Percentiles rank a stretch among this genome's conserved stretches.
Evolutionary conservation across 2,113 vertebrate species (phyloP).

Genomic region (Phylloscopus whistleri): DNA sequence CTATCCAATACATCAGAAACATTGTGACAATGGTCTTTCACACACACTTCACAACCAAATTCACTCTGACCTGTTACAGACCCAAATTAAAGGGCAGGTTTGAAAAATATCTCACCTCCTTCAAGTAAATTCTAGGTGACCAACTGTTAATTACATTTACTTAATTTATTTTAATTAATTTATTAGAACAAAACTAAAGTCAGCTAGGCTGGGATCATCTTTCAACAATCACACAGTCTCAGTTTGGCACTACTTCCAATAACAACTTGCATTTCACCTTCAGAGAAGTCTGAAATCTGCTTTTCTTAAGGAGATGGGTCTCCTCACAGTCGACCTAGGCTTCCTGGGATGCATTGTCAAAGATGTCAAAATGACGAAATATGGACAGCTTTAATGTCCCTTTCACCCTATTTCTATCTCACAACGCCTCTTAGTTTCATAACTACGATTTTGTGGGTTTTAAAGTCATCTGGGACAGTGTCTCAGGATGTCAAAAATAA

Average conservation of each 20-base stretch:
- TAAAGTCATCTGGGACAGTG: neutral
- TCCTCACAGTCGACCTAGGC: neutral
- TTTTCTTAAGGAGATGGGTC: neutral
- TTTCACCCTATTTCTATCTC: neutral
- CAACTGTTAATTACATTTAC: neutral
- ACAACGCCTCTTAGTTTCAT: neutral
- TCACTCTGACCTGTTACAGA: neutral
- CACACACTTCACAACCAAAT: neutral
- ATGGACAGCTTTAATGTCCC: neutral
- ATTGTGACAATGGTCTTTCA: neutral
- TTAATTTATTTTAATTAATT: neutral
- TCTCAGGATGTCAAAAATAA: neutral
- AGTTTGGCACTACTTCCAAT: rapidly evolving
- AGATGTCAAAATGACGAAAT: neutral
- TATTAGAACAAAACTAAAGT: neutral
- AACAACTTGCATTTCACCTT: neutral
- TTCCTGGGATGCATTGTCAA: neutral
- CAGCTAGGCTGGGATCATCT: neutral
- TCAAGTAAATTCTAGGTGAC: neutral
- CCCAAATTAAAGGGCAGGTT: neutral
- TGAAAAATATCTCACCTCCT: neutral
- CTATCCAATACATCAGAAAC: neutral
- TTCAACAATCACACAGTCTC: neutral
- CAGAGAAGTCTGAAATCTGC: neutral
- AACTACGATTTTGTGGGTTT: neutral